These are phyloP conservation scores for Dasyurus viverrinus DNA, from an alignment of 2,113 vertebrate species.

Conservation along the genomic window DNA sequence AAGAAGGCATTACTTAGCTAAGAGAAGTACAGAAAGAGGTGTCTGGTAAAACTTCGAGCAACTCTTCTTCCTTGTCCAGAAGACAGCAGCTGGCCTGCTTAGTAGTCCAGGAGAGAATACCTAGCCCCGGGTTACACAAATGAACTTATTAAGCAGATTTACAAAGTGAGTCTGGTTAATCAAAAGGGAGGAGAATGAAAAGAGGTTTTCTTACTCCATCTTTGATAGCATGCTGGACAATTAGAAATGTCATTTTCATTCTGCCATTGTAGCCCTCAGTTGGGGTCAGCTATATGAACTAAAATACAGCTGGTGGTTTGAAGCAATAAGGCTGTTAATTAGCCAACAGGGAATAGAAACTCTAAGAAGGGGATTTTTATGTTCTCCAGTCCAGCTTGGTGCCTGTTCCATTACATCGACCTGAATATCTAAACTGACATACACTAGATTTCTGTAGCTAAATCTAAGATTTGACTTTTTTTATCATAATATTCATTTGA, in stretches of 20 bases:
- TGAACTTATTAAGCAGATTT: slow-evolving; percentile 70
- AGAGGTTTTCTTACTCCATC: slow-evolving; percentile 69
- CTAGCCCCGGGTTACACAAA: slow-evolving; percentile 67
- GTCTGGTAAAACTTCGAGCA: slow-evolving; percentile 57
- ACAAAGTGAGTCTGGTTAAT: slow-evolving; percentile 68
- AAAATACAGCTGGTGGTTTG: slow-evolving; percentile 70
- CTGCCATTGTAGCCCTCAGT: slow-evolving; percentile 56
- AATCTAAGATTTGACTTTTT: background rate
- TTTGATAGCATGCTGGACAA: slow-evolving; percentile 66
- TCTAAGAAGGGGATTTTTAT: slow-evolving; percentile 4
- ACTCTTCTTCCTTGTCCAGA: slow-evolving; percentile 54
- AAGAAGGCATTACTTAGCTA: slow-evolving; percentile 27
- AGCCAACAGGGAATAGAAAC: slow-evolving; percentile 66
- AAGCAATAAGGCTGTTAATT: slow-evolving; percentile 70
- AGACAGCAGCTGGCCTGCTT: slow-evolving; percentile 64
- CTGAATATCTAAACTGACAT: slow-evolving; percentile 32
- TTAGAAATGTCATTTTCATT: slow-evolving; percentile 74
- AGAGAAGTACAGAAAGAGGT: slow-evolving; percentile 34
- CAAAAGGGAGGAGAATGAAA: slow-evolving; percentile 68
- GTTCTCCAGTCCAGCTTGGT: slow-evolving; percentile 51
- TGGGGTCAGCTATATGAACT: slow-evolving; percentile 62
- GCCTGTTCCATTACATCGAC: slow-evolving; percentile 62
- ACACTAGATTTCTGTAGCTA: slow-evolving; percentile 49
- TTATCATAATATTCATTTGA: slow-evolving; percentile 30
- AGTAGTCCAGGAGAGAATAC: slow-evolving; percentile 49